phyloP scores from a whole-genome alignment of 1,140 invertebrate species.

The Meloidogyne chitwoodi region DNA sequence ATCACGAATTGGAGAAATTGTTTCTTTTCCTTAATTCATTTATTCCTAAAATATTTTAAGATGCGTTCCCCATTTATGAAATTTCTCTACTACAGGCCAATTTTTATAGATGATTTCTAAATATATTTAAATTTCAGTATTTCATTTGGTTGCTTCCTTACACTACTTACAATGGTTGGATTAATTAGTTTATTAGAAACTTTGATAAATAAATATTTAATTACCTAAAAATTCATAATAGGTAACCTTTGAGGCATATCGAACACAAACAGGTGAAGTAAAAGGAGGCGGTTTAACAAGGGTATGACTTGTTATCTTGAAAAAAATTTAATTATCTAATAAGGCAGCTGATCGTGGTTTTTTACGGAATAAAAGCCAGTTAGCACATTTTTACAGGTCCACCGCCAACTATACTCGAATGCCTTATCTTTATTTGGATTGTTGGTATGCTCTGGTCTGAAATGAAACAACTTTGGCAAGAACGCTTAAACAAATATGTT shows the following conservation, averaged over 20 bases:
- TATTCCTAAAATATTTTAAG: neutral
- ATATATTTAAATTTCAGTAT: slow-evolving; percentile 64
- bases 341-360: slow-evolving; percentile 70
- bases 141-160: slow-evolving; percentile 79
- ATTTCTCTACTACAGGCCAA: slow-evolving; percentile 75
- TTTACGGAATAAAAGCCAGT: no score
- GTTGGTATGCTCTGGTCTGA: slow-evolving; percentile 83
- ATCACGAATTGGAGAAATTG: slow-evolving; percentile 74
- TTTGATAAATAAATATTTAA: slow-evolving; percentile 23
- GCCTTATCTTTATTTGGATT: slow-evolving; percentile 75
- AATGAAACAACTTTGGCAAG: slow-evolving; percentile 78
- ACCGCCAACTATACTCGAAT: slow-evolving; percentile 78
- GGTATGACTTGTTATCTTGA: slow-evolving; percentile 32
- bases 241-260: slow-evolving; percentile 73
- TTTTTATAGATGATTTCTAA: neutral
- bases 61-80: slow-evolving; percentile 87
- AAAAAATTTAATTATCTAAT: slow-evolving; percentile 65
- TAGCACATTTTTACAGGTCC: slow-evolving; percentile 62
- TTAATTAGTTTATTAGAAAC: neutral
- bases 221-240: slow-evolving; percentile 68
- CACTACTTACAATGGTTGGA: slow-evolving; percentile 60
- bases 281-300: slow-evolving; percentile 68
- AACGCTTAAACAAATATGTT: slow-evolving; percentile 49
- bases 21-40: neutral
- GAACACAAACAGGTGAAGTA: slow-evolving; percentile 75